Percentiles rank a stretch among this genome's conserved stretches.
Conservation (phyloP, 2,888 invertebrate genomes). For the Lasioglossum figueresi region DNA sequence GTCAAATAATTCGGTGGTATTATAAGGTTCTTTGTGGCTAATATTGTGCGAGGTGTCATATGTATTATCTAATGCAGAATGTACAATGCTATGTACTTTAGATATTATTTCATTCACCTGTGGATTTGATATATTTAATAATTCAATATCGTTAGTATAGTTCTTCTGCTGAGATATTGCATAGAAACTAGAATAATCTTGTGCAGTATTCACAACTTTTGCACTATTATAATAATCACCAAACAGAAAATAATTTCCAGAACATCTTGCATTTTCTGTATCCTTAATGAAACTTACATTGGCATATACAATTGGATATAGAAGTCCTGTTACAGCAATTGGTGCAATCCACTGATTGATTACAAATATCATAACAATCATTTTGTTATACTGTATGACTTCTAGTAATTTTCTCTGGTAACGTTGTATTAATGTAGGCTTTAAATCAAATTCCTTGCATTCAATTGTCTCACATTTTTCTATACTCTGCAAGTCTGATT, state of each 20-base stretch:
- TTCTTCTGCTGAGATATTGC: slow-evolving; percentile 42
- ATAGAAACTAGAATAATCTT: slow-evolving; percentile 36
- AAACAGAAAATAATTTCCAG: slow-evolving; percentile 73
- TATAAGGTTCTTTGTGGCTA: background rate
- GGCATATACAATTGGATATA: slow-evolving; percentile 69
- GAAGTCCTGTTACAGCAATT: slow-evolving; percentile 66
- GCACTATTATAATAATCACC: slow-evolving; percentile 63
- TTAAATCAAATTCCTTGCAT: slow-evolving; percentile 3
- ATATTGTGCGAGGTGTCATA: background rate
- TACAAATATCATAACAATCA: slow-evolving; percentile 66
- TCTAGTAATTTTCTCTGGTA: slow-evolving; percentile 22
- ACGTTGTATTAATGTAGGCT: slow-evolving; percentile 14
- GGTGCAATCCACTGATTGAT: slow-evolving; percentile 79
- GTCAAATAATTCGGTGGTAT: slow-evolving; percentile 21
- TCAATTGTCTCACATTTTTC: slow-evolving; percentile 2
- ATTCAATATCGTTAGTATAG: slow-evolving; percentile 62
- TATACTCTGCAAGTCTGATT: background rate
- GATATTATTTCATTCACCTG: slow-evolving; percentile 71
- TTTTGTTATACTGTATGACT: slow-evolving; percentile 22
- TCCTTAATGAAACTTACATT: slow-evolving; percentile 43
- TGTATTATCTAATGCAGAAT: slow-evolving; percentile 54
- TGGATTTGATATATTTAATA: slow-evolving; percentile 33
- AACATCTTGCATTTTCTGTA: slow-evolving; percentile 66
- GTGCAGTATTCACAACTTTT: background rate
- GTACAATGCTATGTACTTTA: slow-evolving; percentile 72